phyloP scores from a whole-genome alignment of 2,888 invertebrate species.

The Tetranychus truncatus region DNA sequence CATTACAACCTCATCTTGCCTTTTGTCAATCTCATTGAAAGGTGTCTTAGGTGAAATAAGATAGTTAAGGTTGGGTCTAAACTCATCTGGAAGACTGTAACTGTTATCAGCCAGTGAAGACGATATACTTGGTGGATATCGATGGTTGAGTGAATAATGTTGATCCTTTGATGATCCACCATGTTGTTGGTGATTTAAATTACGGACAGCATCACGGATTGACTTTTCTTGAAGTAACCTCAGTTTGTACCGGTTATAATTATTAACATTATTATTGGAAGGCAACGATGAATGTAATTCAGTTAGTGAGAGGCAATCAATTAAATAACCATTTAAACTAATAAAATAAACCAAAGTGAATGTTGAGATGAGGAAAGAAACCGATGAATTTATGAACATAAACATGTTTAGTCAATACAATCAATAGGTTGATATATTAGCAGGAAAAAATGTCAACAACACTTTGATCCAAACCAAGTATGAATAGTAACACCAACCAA shows the following conservation, averaged over 20 bases:
- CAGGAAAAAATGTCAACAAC: no score
- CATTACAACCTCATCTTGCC: constrained; percentile 8
- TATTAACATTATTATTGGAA: not conserved
- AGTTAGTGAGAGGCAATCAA: not conserved
- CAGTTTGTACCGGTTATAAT: not conserved
- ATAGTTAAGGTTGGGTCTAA: not conserved
- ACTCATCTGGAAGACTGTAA: not conserved
- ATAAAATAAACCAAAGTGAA: not conserved
- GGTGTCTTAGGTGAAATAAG: not conserved
- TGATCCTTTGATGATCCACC: not conserved
- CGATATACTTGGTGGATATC: not conserved
- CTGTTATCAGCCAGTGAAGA: not conserved
- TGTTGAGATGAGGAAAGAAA: not conserved
- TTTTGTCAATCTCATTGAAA: not conserved
- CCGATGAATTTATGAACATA: no score
- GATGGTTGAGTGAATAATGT: not conserved
- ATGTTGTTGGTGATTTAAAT: not conserved
- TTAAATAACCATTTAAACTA: not conserved
- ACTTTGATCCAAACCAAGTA: no score
- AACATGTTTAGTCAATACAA: no score
- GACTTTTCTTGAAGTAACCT: not conserved
- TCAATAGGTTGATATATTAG: no score
- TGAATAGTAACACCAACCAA: no score
- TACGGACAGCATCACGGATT: not conserved
- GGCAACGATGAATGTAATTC: not conserved